Base-by-base conservation (phyloP, 2,797 vertebrate species). In the Phataginus tetradactyla region DNA sequence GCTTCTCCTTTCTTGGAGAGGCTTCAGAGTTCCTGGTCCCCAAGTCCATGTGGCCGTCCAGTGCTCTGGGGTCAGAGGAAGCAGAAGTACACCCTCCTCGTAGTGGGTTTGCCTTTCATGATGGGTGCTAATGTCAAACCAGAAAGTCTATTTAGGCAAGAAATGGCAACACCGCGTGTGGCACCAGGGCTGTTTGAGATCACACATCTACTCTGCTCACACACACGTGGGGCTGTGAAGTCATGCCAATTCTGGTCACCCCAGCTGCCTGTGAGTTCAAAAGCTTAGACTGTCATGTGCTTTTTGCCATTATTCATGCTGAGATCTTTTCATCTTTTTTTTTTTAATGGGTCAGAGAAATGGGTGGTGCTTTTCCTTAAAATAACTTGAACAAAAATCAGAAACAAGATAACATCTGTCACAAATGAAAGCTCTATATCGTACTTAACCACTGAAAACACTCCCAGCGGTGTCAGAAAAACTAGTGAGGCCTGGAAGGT, bases 391-490 rank as follows among this genome's bases (percentile, higher is more conserved):
- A 91, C 34, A 90, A 86, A 85, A 90, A 88, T 86, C 77, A 94
- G 86, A 96, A 96, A 94, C 39, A 32, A 96, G 92, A 90, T 93
- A 96, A 79, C 74, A 97, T 97, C 86, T 90, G 80, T 90, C 91
- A 86, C 51, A 92, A 90, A 94, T 88, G 81, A 95, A 97, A 96
- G 93, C 37, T 51, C 49, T 61, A 9, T 3, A 25, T 68, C 71
- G 34, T 77, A 80, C 57, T 85, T 37, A 39, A 45, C 93, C 66
- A 17, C 87, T 86, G 64, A 77, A 75, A 86, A 53, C 32, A 91
- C 80, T 53, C 90, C 83, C 37, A 53, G 77, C 68, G 72, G 59
- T 77, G 77, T 71, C n/a, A 45, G 69, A 63, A 57, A 90, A 90
- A 51, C 7, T 37, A 90, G 59, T 71, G 39, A 23, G 49, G 55